Evolutionary conservation across 2,888 invertebrate genomes (phyloP), one percentile per base, ranked within the genome.

Genomic region (Acrobasis suavella): DNA sequence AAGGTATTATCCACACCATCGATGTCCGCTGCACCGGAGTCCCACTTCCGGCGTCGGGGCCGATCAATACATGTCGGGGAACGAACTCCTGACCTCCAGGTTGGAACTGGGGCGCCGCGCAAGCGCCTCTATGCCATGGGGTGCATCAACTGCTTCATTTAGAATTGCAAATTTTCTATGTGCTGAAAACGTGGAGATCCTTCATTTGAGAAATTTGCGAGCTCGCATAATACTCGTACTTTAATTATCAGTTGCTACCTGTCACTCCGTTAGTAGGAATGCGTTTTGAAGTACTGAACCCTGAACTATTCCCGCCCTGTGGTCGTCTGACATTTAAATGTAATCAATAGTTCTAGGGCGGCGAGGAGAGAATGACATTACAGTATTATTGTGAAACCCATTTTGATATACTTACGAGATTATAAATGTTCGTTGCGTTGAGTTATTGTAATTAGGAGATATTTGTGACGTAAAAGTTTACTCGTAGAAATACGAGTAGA

Each of bases 11-110:
- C 84, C 68, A 67, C 83, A 72, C 82, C 67, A 74, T 81, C 73
- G 72, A 81, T 71, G 76, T 84, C 83, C 83, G 78, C 77, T 91
- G 91, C 91, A 91, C 78, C 80, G 83, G 75, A 78, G 82, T 78
- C 77, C 80, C 72, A 83, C 83, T 90, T 91, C 90, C 90, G 87
- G 86, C 87, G 87, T 83, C 83, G 80, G 72, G 67, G 71, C 67
- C 84, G 91, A 86, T 91, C 90, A 89, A 91, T 91, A 91, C 85
- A 69, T 76, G 80, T 85, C 91, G 92, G 90, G 91, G 90, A 92
- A 91, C 86, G 92, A 92, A 91, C 92, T 85, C 85, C 84, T 85
- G 91, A 89, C 92, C 91, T 91, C 89, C 86, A 75, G 71, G 70
- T 71, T 63, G 68, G 76, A 92, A 90, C 84, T 91, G 78, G 92